Evolutionary conservation across 2,113 vertebrate genomes (phyloP).

Genomic region (Smithornis capensis): DNA sequence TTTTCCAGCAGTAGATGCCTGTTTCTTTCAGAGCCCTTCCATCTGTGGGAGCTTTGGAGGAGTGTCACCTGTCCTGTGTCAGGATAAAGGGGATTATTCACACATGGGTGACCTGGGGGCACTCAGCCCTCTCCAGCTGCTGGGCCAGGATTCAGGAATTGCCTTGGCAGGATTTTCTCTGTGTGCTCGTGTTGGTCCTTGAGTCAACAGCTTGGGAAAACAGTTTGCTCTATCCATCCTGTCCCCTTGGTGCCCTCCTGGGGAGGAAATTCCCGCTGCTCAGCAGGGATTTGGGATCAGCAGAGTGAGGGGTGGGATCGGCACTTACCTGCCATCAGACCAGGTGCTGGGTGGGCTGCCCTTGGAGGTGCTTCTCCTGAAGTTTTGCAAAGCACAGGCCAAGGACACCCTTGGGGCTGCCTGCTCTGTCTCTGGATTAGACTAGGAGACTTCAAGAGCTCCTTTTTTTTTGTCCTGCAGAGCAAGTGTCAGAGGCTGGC

Average conservation of each 20-base stretch:
- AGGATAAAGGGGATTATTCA: background rate
- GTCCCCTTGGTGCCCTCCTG: no score
- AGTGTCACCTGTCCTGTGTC: no score
- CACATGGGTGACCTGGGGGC: background rate
- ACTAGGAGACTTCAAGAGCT: background rate
- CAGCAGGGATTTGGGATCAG: background rate
- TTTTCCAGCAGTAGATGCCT: background rate
- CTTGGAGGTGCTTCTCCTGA: background rate
- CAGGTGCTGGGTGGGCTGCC: background rate
- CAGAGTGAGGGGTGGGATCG: background rate
- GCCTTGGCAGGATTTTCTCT: background rate
- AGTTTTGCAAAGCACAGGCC: background rate
- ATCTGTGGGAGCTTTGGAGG: background rate
- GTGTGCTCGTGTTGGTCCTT: background rate
- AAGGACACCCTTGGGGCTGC: background rate
- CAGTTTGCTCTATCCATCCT: background rate
- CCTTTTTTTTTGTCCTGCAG: background rate
- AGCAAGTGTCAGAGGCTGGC: background rate
- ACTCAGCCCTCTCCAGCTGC: background rate
- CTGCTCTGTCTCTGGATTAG: background rate
- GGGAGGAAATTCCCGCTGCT: background rate
- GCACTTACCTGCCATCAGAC: rapidly evolving
- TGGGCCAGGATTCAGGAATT: background rate
- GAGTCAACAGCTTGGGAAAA: background rate
- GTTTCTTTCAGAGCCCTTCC: background rate